Percentiles rank a stretch among this genome's conserved stretches.
phyloP scores from a whole-genome alignment of 1,140 invertebrate genomes.

The Drosophila mayri region DNA sequence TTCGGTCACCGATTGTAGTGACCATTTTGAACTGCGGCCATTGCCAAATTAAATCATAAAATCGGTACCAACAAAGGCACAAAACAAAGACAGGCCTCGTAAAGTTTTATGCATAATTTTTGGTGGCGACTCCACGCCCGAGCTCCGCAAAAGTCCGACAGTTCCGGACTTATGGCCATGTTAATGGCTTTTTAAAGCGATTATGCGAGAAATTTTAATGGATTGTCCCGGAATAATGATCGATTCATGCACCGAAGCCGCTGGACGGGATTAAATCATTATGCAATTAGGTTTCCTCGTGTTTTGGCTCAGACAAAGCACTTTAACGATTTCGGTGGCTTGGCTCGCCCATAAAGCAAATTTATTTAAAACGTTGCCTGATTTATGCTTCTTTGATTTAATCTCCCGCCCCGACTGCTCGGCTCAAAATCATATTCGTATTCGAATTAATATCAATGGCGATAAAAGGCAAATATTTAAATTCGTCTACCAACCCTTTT shows the following conservation, averaged over 20 bases:
- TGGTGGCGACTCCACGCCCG: conserved; percentile 16
- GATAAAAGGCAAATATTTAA: conserved; percentile 60
- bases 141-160: conserved; percentile 10
- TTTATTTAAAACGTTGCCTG: conserved; percentile 62
- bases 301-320: conserved; percentile 46
- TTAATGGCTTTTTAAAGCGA: conserved; percentile 76
- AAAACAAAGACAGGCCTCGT: conserved; percentile 32
- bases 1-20: conserved; percentile 29
- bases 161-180: conserved; percentile 50
- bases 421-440: conserved; percentile 48
- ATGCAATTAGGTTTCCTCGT: conserved; percentile 69
- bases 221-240: conserved; percentile 57
- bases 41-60: conserved; percentile 54
- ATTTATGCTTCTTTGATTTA: conserved; percentile 65
- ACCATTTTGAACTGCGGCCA: conserved; percentile 30
- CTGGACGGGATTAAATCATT: conserved; percentile 72
- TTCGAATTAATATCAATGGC: conserved; percentile 56
- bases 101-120: conserved; percentile 34
- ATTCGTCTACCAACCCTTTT: conserved; percentile 68
- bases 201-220: conserved; percentile 62
- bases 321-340: conserved; percentile 54
- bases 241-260: conserved; percentile 67
- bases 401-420: conserved; percentile 20
- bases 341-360: conserved; percentile 43
- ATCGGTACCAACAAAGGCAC: conserved; percentile 20